Evolutionary conservation across 2,113 vertebrate genomes (phyloP).

Genomic region (Syrrhaptes paradoxus): DNA sequence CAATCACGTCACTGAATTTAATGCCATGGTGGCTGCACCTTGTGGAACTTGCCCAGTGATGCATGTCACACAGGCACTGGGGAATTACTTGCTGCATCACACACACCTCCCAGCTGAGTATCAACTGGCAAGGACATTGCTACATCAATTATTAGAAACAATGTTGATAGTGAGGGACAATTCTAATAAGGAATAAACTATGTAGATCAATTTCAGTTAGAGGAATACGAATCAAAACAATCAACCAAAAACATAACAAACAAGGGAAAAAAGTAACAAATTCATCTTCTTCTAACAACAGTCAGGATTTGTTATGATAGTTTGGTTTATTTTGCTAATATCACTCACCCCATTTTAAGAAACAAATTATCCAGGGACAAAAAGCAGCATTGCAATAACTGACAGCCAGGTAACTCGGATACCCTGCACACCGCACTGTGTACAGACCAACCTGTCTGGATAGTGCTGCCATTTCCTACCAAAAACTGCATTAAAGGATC

Average conservation of each 20-base stretch:
- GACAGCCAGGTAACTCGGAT: not conserved
- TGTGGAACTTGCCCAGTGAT: not conserved
- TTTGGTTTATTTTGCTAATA: not conserved
- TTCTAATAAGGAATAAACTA: not conserved
- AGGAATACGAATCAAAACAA: not conserved
- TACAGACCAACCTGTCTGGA: not conserved
- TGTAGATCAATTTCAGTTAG: accelerated
- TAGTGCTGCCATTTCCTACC: not conserved
- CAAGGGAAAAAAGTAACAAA: accelerated
- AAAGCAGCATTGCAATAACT: not conserved
- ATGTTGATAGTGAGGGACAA: accelerated
- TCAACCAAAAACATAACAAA: not conserved
- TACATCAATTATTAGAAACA: not conserved
- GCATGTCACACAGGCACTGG: not conserved
- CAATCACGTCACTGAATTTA: not conserved
- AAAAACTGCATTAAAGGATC: accelerated
- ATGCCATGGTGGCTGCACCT: not conserved
- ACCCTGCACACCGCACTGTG: not conserved
- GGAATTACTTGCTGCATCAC: not conserved
- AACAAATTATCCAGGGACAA: not conserved
- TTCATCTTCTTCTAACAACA: not conserved
- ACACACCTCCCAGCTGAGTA: not conserved
- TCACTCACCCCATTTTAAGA: not conserved
- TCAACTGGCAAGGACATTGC: accelerated
- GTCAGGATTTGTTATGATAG: not conserved